These are phyloP conservation scores for Perccottus glenii DNA, from an alignment of 2,113 vertebrate genomes.

Conservation along the genomic window DNA sequence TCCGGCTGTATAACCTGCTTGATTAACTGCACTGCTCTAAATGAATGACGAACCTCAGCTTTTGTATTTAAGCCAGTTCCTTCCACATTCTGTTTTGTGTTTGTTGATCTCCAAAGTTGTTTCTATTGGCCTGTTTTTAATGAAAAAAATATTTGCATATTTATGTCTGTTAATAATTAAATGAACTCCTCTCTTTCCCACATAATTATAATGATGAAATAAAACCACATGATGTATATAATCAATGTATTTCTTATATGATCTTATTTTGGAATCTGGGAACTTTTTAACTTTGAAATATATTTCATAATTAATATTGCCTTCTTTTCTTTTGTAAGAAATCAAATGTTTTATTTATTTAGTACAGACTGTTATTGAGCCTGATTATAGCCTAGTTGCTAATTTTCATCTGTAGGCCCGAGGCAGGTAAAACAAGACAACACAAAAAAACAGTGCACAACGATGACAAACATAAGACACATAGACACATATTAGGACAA, in stretches of 20 bases:
- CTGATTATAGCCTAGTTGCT: too few relatives aligned
- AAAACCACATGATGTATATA: conserved; percentile 50
- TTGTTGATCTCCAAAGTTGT: conserved; percentile 21
- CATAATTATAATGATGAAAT: conserved; percentile 63
- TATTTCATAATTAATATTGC: too few relatives aligned
- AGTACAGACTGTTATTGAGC: too few relatives aligned
- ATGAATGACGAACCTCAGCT: conserved; percentile 22
- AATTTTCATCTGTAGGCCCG: too few relatives aligned
- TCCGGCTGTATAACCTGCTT: conserved; percentile 42
- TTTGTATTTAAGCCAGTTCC: conserved; percentile 32
- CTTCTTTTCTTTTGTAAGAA: too few relatives aligned
- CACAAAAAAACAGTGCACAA: too few relatives aligned
- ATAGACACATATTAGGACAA: too few relatives aligned
- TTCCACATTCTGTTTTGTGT: conserved; percentile 26
- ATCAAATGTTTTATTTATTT: too few relatives aligned
- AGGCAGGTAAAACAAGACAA: too few relatives aligned
- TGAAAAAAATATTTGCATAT: conserved; percentile 23
- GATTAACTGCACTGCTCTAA: conserved; percentile 31
- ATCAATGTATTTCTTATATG: neutral
- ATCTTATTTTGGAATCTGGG: too few relatives aligned
- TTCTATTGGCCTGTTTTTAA: conserved; percentile 37
- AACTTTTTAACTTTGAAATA: too few relatives aligned
- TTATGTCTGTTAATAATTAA: conserved; percentile 38
- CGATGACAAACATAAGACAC: too few relatives aligned
- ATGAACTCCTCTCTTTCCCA: conserved; percentile 29